Conservation (phyloP, 2,797 vertebrate genomes). For the Sternotherus odoratus region DNA sequence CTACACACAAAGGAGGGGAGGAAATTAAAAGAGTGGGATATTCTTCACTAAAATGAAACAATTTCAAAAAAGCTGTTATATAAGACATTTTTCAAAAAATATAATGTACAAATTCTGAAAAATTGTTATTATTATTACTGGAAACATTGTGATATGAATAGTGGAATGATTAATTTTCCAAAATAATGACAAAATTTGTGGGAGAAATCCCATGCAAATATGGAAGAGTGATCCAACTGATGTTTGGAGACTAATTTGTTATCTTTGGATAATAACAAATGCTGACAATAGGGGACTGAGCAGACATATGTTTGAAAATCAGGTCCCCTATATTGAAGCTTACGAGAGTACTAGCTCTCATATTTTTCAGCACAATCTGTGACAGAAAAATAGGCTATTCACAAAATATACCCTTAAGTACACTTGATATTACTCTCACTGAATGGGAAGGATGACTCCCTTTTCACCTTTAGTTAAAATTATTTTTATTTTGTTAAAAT, state of each 20-base stretch:
- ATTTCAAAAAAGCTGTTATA: not conserved
- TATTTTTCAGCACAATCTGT: not conserved
- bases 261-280: conserved; percentile 8
- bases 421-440: not conserved
- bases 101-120: too few relatives aligned
- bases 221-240: not conserved
- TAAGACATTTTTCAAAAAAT: too few relatives aligned
- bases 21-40: not conserved
- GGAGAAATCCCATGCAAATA: not conserved
- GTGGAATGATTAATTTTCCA: too few relatives aligned
- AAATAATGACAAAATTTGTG: too few relatives aligned
- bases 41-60: not conserved
- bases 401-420: not conserved
- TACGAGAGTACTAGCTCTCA: not conserved
- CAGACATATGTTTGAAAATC: not conserved
- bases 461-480: not conserved
- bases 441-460: not conserved
- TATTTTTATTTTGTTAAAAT: not conserved
- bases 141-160: too few relatives aligned
- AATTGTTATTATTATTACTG: too few relatives aligned
- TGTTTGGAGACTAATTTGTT: not conserved
- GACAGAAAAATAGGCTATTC: not conserved
- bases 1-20: not conserved
- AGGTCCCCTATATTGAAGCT: not conserved
- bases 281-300: not conserved